phyloP scores from a whole-genome alignment of 2,113 vertebrate species.

The Leptodactylus fuscus region DNA sequence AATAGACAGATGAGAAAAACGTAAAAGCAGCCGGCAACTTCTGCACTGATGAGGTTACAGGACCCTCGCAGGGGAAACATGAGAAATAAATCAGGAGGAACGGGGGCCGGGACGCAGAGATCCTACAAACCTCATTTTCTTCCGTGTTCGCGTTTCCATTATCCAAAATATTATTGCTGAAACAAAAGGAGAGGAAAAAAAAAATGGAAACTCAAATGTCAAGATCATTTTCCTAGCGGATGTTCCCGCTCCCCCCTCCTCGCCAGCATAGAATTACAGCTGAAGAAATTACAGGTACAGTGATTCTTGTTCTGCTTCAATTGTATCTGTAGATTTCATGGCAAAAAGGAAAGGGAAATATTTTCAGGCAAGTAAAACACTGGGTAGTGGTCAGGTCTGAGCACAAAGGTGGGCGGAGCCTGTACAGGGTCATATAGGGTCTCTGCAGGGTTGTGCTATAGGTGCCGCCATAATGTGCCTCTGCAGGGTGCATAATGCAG shows the following conservation, averaged over 20 bases:
- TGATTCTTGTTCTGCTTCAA: background rate
- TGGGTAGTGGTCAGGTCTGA: too few relatives aligned
- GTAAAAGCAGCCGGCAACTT: background rate
- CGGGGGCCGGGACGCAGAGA: background rate
- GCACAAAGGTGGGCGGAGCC: too few relatives aligned
- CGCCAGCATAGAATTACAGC: background rate
- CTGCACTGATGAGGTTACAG: background rate
- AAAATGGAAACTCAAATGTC: constrained; percentile 15
- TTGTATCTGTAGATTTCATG: background rate
- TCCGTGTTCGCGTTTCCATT: constrained; percentile 43
- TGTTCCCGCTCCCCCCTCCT: background rate
- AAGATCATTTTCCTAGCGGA: background rate
- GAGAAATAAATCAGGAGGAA: background rate
- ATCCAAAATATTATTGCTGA: constrained; percentile 58
- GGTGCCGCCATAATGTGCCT: too few relatives aligned
- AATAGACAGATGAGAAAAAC: background rate
- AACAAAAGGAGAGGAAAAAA: constrained; percentile 39
- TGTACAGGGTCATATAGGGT: too few relatives aligned
- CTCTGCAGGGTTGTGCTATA: too few relatives aligned
- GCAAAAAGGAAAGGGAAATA: background rate
- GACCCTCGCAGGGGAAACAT: background rate
- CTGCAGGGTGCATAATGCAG: too few relatives aligned
- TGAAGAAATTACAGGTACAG: background rate
- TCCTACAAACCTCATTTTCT: constrained; percentile 51
- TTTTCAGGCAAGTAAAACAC: background rate